These are phyloP conservation scores for Notothenia coriiceps DNA, from an alignment of 2,113 vertebrate species.

Conservation along the genomic window DNA sequence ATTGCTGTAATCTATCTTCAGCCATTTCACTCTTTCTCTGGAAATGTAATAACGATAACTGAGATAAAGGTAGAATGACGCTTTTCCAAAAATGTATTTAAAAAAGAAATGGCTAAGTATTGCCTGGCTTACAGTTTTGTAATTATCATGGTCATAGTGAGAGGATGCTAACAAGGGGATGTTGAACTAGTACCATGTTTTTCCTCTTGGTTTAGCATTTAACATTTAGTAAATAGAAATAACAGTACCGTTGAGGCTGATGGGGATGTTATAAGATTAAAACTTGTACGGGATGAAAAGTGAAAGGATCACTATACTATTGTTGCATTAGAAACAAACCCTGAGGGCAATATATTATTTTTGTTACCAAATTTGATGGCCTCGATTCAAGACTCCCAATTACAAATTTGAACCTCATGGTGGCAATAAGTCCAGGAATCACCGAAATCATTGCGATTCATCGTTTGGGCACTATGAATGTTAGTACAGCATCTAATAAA, in stretches of 20 bases:
- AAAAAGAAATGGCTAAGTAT: no score
- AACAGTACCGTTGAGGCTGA: neutral
- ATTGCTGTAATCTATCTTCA: no score
- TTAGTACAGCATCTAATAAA: neutral
- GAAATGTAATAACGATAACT: no score
- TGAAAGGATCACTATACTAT: neutral
- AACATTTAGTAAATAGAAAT: no score
- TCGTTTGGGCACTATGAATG: neutral
- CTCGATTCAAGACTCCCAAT: neutral
- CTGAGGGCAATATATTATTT: no score
- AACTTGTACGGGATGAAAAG: neutral
- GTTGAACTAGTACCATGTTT: neutral
- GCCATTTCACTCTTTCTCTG: no score
- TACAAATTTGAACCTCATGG: neutral
- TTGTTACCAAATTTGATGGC: no score
- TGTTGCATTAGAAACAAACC: neutral
- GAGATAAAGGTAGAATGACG: no score
- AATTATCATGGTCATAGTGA: neutral
- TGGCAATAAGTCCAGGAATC: neutral
- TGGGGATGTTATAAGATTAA: neutral
- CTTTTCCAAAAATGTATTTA: no score
- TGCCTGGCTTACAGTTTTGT: no score
- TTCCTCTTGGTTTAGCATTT: no score
- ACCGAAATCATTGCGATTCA: neutral
- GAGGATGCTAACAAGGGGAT: neutral